Base-by-base conservation (phyloP, 2,797 vertebrate genomes). In the Anomalospiza imberbis region DNA sequence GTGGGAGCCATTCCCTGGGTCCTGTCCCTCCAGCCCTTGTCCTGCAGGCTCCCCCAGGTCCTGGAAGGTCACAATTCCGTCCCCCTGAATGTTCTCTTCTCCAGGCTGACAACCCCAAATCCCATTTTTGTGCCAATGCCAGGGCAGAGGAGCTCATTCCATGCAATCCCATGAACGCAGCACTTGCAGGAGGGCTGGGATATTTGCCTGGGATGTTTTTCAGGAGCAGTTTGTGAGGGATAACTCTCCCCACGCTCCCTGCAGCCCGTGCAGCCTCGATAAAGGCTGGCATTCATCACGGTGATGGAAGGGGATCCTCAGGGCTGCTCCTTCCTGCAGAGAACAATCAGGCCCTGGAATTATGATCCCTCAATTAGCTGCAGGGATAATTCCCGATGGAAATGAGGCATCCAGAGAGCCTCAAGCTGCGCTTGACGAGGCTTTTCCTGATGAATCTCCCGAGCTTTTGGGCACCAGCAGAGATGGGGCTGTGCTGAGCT, bases 101-200 rank as follows among this genome's bases (percentile, higher is more conserved):
- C 48, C 48, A 54, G n/a, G n/a, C 9, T 22, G 40, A 2, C 57
- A 18, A 18, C 12, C 28, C 40, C 48, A 32, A 38, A 14, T 36
- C 22, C 38, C 14, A 1, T 8, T 2, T 25, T 32, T 29, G 14
- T 50, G 15, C 5, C 15, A 1, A 2, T 2, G 11, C 13, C 31
- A 75, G 73, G 13, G 26, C 2, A n/a, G n/a, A n/a, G n/a, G n/a
- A n/a, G 0, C 4, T 29, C 7, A 5, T 50, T 13, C 44, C 44
- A 4, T 9, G 1, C 20, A 2, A 3, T 8, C 16, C 54, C 6
- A 19, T 1, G 14, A 2, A 0, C 6, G 34, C 2, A 2, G 17
- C 3, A 3, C 8, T 0, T 8, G 31, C 44, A 16, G 65, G 13
- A 68, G 11, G 20, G 34, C 53, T 7, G 48, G 60, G 19, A 22